Base-by-base conservation (phyloP, 2,113 vertebrate species). In the Arenaria interpres region DNA sequence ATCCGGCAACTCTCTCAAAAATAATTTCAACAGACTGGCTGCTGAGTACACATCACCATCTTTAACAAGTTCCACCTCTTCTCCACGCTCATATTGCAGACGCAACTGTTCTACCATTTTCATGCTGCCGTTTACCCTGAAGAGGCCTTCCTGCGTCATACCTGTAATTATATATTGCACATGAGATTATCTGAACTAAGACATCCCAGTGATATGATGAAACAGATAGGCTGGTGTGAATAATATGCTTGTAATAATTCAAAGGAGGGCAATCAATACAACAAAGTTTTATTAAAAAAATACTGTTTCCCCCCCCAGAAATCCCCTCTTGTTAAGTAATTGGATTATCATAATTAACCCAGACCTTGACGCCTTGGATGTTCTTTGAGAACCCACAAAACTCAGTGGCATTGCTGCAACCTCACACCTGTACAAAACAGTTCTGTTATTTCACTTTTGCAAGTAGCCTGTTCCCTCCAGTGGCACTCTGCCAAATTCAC, bases 21-120 rank as follows among this genome's bases (percentile, higher is more conserved):
- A 99, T 72, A 98, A 98, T 88, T 99, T 99, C 50, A 99, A 90
- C 91, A 99, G 97, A 91, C 99, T 99, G 94, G 99, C 98, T 21
- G 99, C 99, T 0, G 99, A 98, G 73, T 98, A 98, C 15, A 97
- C 78, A 28, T 99, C 99, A 0, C 96, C 98, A 21, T 98, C 98
- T 30, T 85, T 96, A 46, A 96, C 89, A 1, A 99, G 96, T 82
- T 98, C 98, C 90, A 99, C 98, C 1, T 98, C 96, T 14, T 97
- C 98, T 4, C 98, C 98, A 3, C 89, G 97, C 94, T 99, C 99
- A 2, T 99, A 98, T 10, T 97, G 98, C 90, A 97, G 95, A 20
- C 98, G 98, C 63, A 99, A 97, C 67, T 94, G 97, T 59, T 99
- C 98, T 81, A 99, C 98, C 7, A 96, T 97, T 67, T 98, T 99